These are phyloP conservation scores for Echiichthys vipera DNA, from an alignment of 2,797 vertebrate species.

Conservation along the genomic window DNA sequence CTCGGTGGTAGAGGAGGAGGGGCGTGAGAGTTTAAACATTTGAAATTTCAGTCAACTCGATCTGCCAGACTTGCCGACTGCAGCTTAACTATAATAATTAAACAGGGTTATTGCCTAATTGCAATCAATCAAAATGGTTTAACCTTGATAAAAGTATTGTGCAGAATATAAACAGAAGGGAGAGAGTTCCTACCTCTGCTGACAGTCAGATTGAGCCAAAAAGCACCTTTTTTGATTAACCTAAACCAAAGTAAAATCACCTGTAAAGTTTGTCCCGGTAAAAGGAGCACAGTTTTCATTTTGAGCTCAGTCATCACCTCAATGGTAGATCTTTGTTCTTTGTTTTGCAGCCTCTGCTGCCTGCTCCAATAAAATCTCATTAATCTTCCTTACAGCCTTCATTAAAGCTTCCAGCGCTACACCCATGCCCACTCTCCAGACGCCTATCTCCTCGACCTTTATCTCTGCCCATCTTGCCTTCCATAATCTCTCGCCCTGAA, in stretches of 20 bases:
- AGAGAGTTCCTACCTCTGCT: neutral
- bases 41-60: too few relatives aligned
- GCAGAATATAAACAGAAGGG: neutral
- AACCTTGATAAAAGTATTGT: slow-evolving; percentile 6
- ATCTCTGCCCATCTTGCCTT: slow-evolving; percentile 50
- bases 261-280: slow-evolving; percentile 13
- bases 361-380: slow-evolving; percentile 67
- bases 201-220: neutral
- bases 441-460: slow-evolving; percentile 58
- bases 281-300: slow-evolving; percentile 7
- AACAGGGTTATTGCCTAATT: neutral
- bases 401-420: slow-evolving; percentile 65
- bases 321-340: slow-evolving; percentile 35
- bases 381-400: slow-evolving; percentile 77
- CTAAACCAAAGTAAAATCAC: slow-evolving; percentile 1
- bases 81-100: slow-evolving; percentile 9
- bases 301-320: slow-evolving; percentile 47
- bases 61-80: too few relatives aligned
- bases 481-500: slow-evolving; percentile 49
- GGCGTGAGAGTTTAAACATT: too few relatives aligned
- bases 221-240: slow-evolving; percentile 1
- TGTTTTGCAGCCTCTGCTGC: slow-evolving; percentile 53
- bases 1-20: too few relatives aligned
- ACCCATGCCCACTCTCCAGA: slow-evolving; percentile 33
- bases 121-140: neutral